phyloP scores from a whole-genome alignment of 2,888 invertebrate species.

The Alsophila aescularia region DNA sequence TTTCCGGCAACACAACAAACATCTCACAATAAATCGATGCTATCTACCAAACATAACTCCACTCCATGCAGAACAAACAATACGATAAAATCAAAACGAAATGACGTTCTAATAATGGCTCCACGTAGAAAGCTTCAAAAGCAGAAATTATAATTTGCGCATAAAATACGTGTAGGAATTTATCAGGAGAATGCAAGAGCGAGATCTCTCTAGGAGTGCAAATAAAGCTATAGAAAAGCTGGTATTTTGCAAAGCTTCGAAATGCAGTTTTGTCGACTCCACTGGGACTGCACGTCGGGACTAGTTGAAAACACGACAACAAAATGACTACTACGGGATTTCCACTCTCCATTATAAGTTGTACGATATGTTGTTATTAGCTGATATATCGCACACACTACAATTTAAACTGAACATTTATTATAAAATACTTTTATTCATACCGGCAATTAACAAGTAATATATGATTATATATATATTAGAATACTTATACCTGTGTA shows the following conservation, averaged over 20 bases:
- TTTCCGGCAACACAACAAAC: neutral
- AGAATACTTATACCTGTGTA: no score
- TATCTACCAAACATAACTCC: constrained; percentile 4
- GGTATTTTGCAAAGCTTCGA: neutral
- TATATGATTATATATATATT: no score
- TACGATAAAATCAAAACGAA: neutral
- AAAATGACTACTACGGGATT: constrained; percentile 6
- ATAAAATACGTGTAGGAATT: constrained; percentile 4
- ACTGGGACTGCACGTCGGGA: neutral
- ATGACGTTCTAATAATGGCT: neutral
- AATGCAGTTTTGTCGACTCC: neutral
- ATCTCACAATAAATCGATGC: neutral
- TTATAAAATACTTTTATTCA: no score
- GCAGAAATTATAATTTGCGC: neutral
- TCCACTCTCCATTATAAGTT: constrained; percentile 9
- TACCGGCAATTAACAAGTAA: no score
- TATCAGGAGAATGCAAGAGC: neutral
- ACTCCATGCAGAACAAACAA: constrained; percentile 17
- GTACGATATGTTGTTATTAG: no score
- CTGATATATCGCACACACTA: no score
- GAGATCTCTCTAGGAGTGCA: neutral
- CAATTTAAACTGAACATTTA: no score
- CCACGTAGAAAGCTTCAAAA: constrained; percentile 10
- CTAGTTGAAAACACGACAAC: neutral
- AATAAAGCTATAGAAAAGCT: neutral